These are phyloP conservation scores for Metalampra italica DNA, from an alignment of 2,888 invertebrate species.

Conservation along the genomic window DNA sequence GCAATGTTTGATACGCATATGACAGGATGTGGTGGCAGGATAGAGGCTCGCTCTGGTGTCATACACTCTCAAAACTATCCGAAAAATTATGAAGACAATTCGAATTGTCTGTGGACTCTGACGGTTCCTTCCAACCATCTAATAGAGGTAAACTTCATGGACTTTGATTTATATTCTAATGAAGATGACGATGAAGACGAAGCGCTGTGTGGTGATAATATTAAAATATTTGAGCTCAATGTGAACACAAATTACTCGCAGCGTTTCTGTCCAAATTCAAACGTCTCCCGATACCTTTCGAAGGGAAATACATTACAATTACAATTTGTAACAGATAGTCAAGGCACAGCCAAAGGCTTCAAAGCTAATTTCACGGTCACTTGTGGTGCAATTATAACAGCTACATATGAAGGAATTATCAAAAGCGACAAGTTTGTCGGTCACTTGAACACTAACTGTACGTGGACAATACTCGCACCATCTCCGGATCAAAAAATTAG, in stretches of 20 bases:
- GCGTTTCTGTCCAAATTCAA: slow-evolving; percentile 58
- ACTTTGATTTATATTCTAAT: slow-evolving; percentile 76
- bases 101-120: slow-evolving; percentile 89
- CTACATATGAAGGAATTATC: slow-evolving; percentile 76
- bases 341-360: slow-evolving; percentile 85
- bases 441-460: slow-evolving; percentile 76
- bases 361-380: slow-evolving; percentile 81
- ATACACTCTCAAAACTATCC: slow-evolving; percentile 93
- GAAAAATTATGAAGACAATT: slow-evolving; percentile 83
- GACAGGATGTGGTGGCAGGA: slow-evolving; percentile 87
- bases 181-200: neutral
- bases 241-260: slow-evolving; percentile 68
- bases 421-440: slow-evolving; percentile 47
- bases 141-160: slow-evolving; percentile 83
- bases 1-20: slow-evolving; percentile 45
- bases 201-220: slow-evolving; percentile 36
- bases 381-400: slow-evolving; percentile 84
- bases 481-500: slow-evolving; percentile 81
- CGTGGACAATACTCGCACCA: slow-evolving; percentile 83
- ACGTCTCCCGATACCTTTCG: slow-evolving; percentile 62
- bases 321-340: slow-evolving; percentile 79
- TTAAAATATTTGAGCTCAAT: slow-evolving; percentile 55
- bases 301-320: slow-evolving; percentile 81
- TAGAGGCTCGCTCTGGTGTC: slow-evolving; percentile 78
- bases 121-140: slow-evolving; percentile 82